Percentiles rank a stretch among this genome's conserved stretches.
Evolutionary conservation across 2,113 vertebrate species (phyloP).

Genomic region (Rattus rattus): DNA sequence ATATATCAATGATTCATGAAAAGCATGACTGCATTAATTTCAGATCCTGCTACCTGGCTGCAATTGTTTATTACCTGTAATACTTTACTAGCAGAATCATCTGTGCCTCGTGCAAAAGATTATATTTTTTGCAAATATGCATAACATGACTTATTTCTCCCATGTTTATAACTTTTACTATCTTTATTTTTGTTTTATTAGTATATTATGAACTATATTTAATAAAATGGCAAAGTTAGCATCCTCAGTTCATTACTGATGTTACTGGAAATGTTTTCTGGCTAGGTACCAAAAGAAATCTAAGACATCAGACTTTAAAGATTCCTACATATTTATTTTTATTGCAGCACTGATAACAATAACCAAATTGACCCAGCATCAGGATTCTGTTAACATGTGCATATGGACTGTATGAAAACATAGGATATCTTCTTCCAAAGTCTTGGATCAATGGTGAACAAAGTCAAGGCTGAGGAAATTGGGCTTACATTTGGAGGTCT

Average conservation of each 20-base stretch:
- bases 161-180: not conserved
- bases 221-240: not conserved
- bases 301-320: not conserved
- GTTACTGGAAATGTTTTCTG: not conserved
- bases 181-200: not conserved
- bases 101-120: not conserved
- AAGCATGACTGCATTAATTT: not conserved
- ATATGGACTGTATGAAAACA: not conserved
- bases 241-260: not conserved
- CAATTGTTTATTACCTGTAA: not conserved
- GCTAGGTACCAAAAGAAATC: not conserved
- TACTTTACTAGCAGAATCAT: too few species aligned
- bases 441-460: not conserved
- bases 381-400: not conserved
- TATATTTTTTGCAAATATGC: not conserved
- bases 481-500: not conserved
- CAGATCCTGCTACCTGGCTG: not conserved
- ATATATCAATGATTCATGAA: not conserved
- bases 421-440: too few species aligned
- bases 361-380: not conserved
- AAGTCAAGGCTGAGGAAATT: not conserved
- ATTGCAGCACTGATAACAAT: not conserved
- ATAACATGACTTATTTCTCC: not conserved
- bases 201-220: not conserved
- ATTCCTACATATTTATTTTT: not conserved